These are phyloP conservation scores for Agrilus biguttatus DNA, from an alignment of 2,888 invertebrate genomes.

Conservation along the genomic window DNA sequence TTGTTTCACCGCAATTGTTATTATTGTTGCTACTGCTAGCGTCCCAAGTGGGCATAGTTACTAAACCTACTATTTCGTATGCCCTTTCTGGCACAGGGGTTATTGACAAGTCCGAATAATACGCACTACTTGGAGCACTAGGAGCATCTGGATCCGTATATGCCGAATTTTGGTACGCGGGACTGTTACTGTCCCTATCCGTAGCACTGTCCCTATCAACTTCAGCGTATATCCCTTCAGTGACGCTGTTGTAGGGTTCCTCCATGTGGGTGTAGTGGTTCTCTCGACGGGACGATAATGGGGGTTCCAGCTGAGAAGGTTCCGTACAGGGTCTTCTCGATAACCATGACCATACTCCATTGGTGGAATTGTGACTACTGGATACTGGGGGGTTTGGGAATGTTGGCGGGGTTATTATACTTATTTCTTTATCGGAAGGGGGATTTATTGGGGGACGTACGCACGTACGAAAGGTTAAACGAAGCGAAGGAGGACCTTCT, in stretches of 20 bases:
- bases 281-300: constrained; percentile 41
- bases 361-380: constrained; percentile 13
- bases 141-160: constrained; percentile 45
- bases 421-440: constrained; percentile 25
- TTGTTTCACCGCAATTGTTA: constrained; percentile 16
- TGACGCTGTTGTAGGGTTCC: constrained; percentile 41
- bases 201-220: constrained; percentile 41
- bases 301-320: constrained; percentile 34
- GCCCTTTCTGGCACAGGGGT: constrained; percentile 39
- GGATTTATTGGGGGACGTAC: constrained; percentile 22
- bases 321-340: constrained; percentile 19
- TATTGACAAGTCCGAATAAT: constrained; percentile 54
- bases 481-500: background rate
- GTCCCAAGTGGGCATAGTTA: constrained; percentile 35
- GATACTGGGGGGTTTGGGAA: constrained; percentile 16
- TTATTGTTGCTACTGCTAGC: constrained; percentile 20
- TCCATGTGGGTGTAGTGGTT: constrained; percentile 63
- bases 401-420: constrained; percentile 16
- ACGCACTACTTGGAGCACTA: constrained; percentile 59
- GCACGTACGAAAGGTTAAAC: background rate
- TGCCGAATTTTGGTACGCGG: constrained; percentile 58
- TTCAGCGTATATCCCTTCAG: constrained; percentile 55
- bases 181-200: constrained; percentile 29
- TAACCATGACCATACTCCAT: constrained; percentile 29
- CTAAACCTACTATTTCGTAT: constrained; percentile 44